phyloP scores from a whole-genome alignment of 2,888 invertebrate species.

The Leptopilina myrica region DNA sequence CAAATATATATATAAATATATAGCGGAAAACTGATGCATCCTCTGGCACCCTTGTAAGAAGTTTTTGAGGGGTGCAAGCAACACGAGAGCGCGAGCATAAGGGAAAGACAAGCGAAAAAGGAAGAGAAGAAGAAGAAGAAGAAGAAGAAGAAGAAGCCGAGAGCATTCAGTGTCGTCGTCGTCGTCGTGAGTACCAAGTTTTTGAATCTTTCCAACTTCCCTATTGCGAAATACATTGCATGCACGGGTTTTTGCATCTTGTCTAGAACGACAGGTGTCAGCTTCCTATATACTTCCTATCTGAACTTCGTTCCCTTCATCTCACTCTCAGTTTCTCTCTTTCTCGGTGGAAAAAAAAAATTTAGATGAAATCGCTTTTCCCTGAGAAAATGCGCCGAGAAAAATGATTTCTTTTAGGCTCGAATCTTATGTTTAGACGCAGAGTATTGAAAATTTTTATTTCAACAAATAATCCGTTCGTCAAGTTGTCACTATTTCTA shows the following conservation, averaged over 20 bases:
- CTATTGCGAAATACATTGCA: constrained; percentile 28
- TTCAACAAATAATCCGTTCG: too few species aligned
- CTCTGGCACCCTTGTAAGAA: constrained; percentile 24
- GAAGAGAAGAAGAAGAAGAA: background rate
- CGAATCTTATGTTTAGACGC: too few species aligned
- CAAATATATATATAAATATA: too few species aligned
- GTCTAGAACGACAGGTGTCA: constrained; percentile 33
- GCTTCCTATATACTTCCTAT: background rate
- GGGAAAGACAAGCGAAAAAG: background rate
- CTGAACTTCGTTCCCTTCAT: constrained; percentile 2
- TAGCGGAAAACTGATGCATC: constrained; percentile 39
- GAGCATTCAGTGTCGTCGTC: constrained; percentile 23
- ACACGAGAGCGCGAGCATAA: constrained; percentile 6
- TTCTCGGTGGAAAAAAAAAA: background rate
- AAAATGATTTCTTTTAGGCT: too few species aligned
- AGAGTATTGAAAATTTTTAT: too few species aligned
- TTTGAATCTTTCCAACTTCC: constrained; percentile 33
- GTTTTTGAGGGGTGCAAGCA: constrained; percentile 37
- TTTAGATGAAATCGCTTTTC: background rate
- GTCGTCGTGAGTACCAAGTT: constrained; percentile 25
- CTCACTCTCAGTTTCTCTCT: too few species aligned
- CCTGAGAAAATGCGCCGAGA: too few species aligned
- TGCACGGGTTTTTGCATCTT: constrained; percentile 29
- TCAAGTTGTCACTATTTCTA: too few species aligned
- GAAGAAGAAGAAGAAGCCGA: too few species aligned